Evolutionary conservation across 2,888 invertebrate species (phyloP).

Genomic region (Chydorus sphaericus): DNA sequence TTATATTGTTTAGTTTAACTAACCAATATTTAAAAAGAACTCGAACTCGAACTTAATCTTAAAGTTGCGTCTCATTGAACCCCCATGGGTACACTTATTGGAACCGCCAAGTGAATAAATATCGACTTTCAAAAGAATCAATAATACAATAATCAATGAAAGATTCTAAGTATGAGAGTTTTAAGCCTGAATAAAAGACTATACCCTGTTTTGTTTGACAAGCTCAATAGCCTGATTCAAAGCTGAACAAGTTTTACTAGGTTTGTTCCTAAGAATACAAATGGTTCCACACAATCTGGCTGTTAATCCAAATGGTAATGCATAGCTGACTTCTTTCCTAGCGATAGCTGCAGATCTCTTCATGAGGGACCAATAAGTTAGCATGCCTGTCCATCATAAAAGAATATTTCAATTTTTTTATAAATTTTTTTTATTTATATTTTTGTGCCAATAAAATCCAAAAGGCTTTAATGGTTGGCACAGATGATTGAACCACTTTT

Average conservation of each 20-base stretch:
- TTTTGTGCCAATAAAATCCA: constrained; percentile 66
- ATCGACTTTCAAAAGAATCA: no score
- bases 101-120: no score
- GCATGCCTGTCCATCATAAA: no score
- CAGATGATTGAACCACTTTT: constrained; percentile 76
- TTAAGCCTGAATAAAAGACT: no score
- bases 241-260: constrained; percentile 55
- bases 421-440: no score
- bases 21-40: not conserved
- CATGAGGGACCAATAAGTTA: constrained; percentile 80
- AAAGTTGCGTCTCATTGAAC: no score
- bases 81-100: no score
- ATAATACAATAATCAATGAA: no score
- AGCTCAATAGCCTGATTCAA: constrained; percentile 9
- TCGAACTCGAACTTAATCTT: not conserved
- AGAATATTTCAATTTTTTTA: no score
- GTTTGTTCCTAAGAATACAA: constrained; percentile 72
- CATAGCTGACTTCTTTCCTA: constrained; percentile 70
- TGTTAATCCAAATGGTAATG: constrained; percentile 74
- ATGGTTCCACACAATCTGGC: constrained; percentile 77
- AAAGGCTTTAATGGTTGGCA: constrained; percentile 81
- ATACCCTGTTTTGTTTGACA: constrained; percentile 12
- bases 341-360: constrained; percentile 76
- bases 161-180: no score
- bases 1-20: no score